Percentiles rank a stretch among this genome's conserved stretches.
Evolutionary conservation across 2,888 invertebrate genomes (phyloP).

Genomic region (Aspidiotus rigidus): DNA sequence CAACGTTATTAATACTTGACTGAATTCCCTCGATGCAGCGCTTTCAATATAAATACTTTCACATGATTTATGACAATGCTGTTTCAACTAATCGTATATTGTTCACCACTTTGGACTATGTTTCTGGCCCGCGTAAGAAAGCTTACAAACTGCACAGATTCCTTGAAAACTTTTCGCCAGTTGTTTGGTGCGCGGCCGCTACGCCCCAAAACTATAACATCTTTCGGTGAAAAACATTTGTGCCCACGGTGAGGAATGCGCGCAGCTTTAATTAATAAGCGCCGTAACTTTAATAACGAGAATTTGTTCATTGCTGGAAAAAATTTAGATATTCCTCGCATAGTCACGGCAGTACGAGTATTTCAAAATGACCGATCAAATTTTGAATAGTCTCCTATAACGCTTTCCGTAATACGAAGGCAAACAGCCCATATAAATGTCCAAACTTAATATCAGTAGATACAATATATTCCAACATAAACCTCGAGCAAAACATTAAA

Average conservation of each 20-base stretch:
- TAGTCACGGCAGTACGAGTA: too few species aligned
- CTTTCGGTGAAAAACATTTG: not conserved
- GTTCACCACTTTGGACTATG: constrained; percentile 23
- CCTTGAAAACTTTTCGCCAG: constrained; percentile 27
- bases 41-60: constrained; percentile 33
- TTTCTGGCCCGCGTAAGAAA: not conserved
- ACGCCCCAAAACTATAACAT: not conserved
- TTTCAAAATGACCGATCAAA: too few species aligned
- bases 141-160: constrained; percentile 10
- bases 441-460: too few species aligned
- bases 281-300: constrained; percentile 1
- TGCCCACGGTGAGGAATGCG: not conserved
- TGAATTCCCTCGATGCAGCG: constrained; percentile 13
- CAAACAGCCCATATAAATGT: too few species aligned
- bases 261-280: constrained; percentile 1
- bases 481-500: too few species aligned
- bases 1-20: constrained; percentile 33
- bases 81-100: constrained; percentile 33
- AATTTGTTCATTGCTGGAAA: not conserved
- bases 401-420: too few species aligned
- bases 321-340: too few species aligned
- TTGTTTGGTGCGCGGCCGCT: not conserved
- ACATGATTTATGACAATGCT: constrained; percentile 33
- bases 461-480: too few species aligned
- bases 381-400: too few species aligned